phyloP scores from a whole-genome alignment of 2,797 vertebrate species.

The Chromobotia macracanthus region DNA sequence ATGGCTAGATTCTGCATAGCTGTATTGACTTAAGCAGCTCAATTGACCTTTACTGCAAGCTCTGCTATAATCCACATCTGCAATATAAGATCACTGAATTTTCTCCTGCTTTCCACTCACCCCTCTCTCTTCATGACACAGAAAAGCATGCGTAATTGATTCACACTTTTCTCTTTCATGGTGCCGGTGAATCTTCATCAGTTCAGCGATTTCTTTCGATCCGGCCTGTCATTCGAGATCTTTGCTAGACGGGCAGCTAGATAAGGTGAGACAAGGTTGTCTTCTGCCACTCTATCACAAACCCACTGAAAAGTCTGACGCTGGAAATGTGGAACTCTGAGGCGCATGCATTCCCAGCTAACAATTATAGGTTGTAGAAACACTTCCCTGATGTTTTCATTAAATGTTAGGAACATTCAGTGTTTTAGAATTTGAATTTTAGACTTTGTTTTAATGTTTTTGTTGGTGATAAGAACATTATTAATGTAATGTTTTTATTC shows the following conservation, averaged over 20 bases:
- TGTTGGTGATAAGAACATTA: too few species aligned
- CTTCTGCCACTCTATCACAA: slow-evolving; percentile 74
- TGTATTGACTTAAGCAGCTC: slow-evolving; percentile 67
- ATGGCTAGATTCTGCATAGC: slow-evolving; percentile 41
- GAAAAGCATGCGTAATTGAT: slow-evolving; percentile 59
- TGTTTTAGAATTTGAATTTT: too few species aligned
- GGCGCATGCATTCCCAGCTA: neutral
- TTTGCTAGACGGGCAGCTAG: slow-evolving; percentile 73
- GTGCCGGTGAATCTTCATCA: slow-evolving; percentile 66
- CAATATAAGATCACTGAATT: slow-evolving; percentile 64
- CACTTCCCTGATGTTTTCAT: too few species aligned
- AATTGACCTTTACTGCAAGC: slow-evolving; percentile 69
- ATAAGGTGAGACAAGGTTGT: slow-evolving; percentile 73
- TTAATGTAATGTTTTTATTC: too few species aligned
- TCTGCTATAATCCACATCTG: slow-evolving; percentile 60
- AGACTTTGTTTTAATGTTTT: too few species aligned
- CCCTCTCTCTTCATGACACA: slow-evolving; percentile 47
- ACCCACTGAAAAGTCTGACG: slow-evolving; percentile 58
- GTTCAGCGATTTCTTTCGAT: slow-evolving; percentile 70
- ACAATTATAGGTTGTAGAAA: too few species aligned
- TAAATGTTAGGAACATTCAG: too few species aligned
- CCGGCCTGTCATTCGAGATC: slow-evolving; percentile 72
- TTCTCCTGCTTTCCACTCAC: slow-evolving; percentile 50
- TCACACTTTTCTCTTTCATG: slow-evolving; percentile 73
- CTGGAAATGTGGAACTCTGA: slow-evolving; percentile 21